A percentile compares a stretch with the other conserved stretches of the same genome.
Conservation (phyloP, 2,113 vertebrate genomes). For the Leptosomus discolor region DNA sequence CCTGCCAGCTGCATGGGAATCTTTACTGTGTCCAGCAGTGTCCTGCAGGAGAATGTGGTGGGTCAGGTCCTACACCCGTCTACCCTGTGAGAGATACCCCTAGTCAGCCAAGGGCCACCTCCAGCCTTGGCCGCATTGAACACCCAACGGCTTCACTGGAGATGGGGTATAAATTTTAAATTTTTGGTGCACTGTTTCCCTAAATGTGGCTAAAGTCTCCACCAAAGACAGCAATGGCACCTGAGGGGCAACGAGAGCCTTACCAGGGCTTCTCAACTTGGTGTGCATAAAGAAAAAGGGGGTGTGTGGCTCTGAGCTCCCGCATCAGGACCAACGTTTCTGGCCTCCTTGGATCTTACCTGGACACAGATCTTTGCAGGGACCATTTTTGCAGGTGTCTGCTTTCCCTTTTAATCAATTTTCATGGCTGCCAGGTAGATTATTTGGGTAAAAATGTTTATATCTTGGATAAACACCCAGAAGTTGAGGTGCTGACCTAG, state of each 20-base stretch:
- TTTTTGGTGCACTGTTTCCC: neutral
- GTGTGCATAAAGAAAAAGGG: neutral
- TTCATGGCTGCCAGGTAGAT: neutral
- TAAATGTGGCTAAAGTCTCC: neutral
- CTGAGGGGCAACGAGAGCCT: neutral
- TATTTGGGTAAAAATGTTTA: neutral
- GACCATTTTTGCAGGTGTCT: neutral
- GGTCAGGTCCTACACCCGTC: neutral
- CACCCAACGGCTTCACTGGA: neutral
- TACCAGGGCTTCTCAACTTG: neutral
- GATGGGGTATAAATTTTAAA: too few species aligned
- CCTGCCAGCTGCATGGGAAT: neutral
- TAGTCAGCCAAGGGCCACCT: neutral
- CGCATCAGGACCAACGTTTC: accelerated
- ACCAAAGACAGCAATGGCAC: accelerated
- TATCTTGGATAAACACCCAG: neutral
- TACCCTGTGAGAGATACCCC: accelerated
- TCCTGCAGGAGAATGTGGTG: neutral
- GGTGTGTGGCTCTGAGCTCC: neutral
- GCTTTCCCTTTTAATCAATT: neutral
- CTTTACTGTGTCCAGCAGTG: neutral
- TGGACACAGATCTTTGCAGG: neutral
- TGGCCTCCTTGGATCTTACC: neutral
- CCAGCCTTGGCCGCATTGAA: neutral
- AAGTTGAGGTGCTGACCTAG: neutral